phyloP scores from a whole-genome alignment of 2,888 invertebrate genomes.

The Onchidella celtica region DNA sequence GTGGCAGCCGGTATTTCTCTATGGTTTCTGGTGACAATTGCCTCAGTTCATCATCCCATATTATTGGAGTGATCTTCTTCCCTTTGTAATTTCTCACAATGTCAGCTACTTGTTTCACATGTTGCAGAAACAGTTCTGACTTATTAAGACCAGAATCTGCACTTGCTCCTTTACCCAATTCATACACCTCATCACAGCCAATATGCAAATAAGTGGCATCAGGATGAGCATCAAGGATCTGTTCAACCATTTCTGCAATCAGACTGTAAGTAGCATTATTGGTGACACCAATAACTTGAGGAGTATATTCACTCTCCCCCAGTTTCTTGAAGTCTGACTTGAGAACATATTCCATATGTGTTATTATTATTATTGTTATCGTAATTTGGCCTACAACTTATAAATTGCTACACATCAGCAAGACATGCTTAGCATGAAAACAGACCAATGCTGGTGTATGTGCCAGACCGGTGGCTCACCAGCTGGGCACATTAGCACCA shows the following conservation, averaged over 20 bases:
- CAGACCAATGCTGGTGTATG: too few species aligned
- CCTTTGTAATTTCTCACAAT: slow-evolving; percentile 52
- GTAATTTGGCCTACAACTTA: too few species aligned
- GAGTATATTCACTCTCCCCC: slow-evolving; percentile 84
- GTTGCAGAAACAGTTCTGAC: slow-evolving; percentile 79
- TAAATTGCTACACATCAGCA: too few species aligned
- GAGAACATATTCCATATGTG: slow-evolving; percentile 89
- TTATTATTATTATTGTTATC: too few species aligned
- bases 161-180: slow-evolving; percentile 61
- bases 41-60: slow-evolving; percentile 91
- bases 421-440: too few species aligned
- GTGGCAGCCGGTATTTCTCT: slow-evolving; percentile 82
- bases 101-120: slow-evolving; percentile 80
- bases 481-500: too few species aligned
- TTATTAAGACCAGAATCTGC: slow-evolving; percentile 66
- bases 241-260: slow-evolving; percentile 84
- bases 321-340: slow-evolving; percentile 86
- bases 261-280: slow-evolving; percentile 80
- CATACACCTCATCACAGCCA: slow-evolving; percentile 87
- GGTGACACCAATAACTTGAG: slow-evolving; percentile 62
- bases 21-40: slow-evolving; percentile 83
- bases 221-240: slow-evolving; percentile 84
- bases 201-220: slow-evolving; percentile 85
- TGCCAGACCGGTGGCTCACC: too few species aligned
- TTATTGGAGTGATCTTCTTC: slow-evolving; percentile 83